Base-by-base conservation (phyloP, 2,797 vertebrate genomes). In the Brachymystax lenok region DNA sequence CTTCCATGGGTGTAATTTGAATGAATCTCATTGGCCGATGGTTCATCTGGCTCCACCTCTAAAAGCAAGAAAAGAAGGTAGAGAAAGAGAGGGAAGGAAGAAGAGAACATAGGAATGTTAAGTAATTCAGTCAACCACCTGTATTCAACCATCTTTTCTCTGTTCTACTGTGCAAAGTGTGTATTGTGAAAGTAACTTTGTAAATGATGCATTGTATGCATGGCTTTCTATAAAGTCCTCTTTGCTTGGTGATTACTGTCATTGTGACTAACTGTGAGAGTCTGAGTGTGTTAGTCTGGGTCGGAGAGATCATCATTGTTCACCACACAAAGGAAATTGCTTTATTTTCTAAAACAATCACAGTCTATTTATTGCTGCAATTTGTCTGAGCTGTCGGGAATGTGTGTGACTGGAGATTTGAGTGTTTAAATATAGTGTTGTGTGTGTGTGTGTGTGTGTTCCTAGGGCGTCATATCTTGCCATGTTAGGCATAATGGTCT, bases 271-370 rank as follows among this genome's bases (percentile, higher is more conserved):
- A 17, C 16, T 17, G 16, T 54, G 19, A 46, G 40, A 46, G 61
- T 24, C 8, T 64, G 21, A 21, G 19, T 75, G 59, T 17, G 27
- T 19, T 71, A 77, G 72, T 75, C 76, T 4, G 30, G 73, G 63
- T 0, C 46, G 69, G 79, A 85, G 74, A 82, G 67, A 14, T 70
- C 77, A 75, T 84, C 86, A 89, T 90, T 89, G 88, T 90, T 90
- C 86, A 74, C 27, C 2, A 74, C 80, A 86, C 80, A 89, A 74
- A 91, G 89, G 85, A 91, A 92, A 84, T 66, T 83, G 77, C 24
- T 76, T 63, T 73, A 46, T 83, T 88, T 89, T 80, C 77, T 86
- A 76, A 89, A 91, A 92, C 92, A 91, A 92, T 93, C 79, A 83
- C 54, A 59, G 54, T 59, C 54, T 59, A 59, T 59, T 59, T 59